These are phyloP conservation scores for Leptonema lineaticorne DNA, from an alignment of 1,140 invertebrate genomes.

Conservation along the genomic window DNA sequence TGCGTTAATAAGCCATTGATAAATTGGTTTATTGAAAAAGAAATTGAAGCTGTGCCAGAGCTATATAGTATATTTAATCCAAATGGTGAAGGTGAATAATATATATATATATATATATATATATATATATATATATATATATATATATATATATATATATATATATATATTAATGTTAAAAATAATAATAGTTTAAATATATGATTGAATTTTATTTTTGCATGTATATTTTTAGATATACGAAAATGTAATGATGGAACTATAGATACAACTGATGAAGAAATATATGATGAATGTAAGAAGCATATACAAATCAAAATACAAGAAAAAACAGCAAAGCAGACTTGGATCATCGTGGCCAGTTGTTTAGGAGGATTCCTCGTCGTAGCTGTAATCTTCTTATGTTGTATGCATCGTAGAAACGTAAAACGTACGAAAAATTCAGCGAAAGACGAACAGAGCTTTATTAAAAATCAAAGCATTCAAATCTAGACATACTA, in stretches of 20 bases:
- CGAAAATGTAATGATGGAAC: constrained; percentile 25
- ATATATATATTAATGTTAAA: neutral
- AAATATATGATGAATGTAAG: constrained; percentile 45
- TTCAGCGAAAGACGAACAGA: neutral
- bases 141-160: no score
- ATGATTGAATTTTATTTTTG: no score
- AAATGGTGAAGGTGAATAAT: constrained; percentile 32
- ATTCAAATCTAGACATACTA: no score
- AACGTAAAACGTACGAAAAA: constrained; percentile 51
- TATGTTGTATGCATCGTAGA: constrained; percentile 53
- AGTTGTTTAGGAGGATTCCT: constrained; percentile 52
- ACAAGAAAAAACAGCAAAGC: constrained; percentile 43
- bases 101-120: no score
- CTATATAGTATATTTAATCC: constrained; percentile 29
- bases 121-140: no score
- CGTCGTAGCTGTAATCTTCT: constrained; percentile 50
- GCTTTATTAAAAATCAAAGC: no score
- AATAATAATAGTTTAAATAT: no score
- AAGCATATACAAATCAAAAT: constrained; percentile 29
- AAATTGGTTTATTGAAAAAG: constrained; percentile 49
- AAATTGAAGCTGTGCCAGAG: constrained; percentile 45
- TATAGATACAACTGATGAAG: constrained; percentile 22
- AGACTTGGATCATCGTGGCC: constrained; percentile 52
- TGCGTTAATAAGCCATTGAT: constrained; percentile 49
- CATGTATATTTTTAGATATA: constrained; percentile 48